A percentile compares a stretch with the other conserved stretches of the same genome.
Conservation (phyloP, 2,113 vertebrate species). For the Athene noctua region DNA sequence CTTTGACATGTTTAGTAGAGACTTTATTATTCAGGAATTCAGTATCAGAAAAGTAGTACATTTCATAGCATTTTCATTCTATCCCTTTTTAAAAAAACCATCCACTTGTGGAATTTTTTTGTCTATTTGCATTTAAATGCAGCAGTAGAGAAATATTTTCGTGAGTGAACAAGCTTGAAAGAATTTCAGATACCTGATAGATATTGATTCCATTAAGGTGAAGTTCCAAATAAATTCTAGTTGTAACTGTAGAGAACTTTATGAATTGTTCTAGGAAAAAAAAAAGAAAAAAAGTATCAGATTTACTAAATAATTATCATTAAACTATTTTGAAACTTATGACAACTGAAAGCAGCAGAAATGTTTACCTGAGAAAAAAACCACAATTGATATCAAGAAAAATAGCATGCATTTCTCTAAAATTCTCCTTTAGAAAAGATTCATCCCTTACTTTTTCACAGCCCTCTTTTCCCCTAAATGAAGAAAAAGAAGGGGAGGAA, state of each 20-base stretch:
- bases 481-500: background rate
- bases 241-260: background rate
- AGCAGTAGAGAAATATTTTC: background rate
- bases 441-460: background rate
- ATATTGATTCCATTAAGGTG: background rate
- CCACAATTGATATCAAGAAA: background rate
- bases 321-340: background rate
- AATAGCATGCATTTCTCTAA: background rate
- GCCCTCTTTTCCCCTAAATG: background rate
- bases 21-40: background rate
- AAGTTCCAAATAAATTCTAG: background rate
- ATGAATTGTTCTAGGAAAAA: background rate
- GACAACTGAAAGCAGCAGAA: background rate
- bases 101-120: background rate
- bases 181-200: background rate
- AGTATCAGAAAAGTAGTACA: background rate
- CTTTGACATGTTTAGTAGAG: background rate
- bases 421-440: background rate
- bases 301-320: background rate
- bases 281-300: background rate
- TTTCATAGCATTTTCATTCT: background rate
- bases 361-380: background rate
- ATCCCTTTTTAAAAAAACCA: rapidly evolving
- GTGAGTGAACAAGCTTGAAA: background rate
- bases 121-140: background rate